These are phyloP conservation scores for Tricholauxania praeusta DNA, from an alignment of 2,888 invertebrate species.

Conservation along the genomic window DNA sequence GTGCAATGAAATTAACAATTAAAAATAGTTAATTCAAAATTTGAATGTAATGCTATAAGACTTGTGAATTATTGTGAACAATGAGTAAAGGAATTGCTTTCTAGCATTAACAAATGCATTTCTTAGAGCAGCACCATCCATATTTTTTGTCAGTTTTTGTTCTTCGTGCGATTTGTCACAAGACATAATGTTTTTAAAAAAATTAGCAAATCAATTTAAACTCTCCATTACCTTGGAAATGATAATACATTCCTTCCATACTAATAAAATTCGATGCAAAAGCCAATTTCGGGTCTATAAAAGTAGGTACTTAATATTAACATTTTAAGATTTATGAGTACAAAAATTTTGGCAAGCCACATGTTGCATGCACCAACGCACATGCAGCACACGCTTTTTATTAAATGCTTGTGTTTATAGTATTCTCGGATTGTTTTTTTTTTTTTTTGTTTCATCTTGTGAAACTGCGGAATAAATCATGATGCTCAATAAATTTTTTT, in stretches of 20 bases:
- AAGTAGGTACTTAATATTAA: no score
- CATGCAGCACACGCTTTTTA: neutral
- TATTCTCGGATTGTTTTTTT: neutral
- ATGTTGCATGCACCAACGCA: neutral
- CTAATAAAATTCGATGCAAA: neutral
- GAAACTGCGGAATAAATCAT: constrained; percentile 32
- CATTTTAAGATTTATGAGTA: no score
- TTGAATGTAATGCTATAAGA: neutral
- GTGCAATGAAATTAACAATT: neutral
- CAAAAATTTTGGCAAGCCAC: neutral
- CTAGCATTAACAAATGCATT: no score
- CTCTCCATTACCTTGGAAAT: neutral
- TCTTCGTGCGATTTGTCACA: no score
- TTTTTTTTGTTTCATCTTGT: constrained; percentile 10
- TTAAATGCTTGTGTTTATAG: neutral
- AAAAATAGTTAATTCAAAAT: neutral
- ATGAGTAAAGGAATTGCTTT: neutral
- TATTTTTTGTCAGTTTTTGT: no score
- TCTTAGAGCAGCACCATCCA: no score
- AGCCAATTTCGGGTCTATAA: neutral
- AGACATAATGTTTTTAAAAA: no score
- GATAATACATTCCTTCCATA: neutral
- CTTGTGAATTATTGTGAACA: neutral
- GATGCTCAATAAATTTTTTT: constrained; percentile 31
- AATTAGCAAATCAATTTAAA: no score